Evolutionary conservation across 1,140 invertebrate species (phyloP), one percentile per base, ranked within the genome.

Genomic region (Tetramorium parvispinum): DNA sequence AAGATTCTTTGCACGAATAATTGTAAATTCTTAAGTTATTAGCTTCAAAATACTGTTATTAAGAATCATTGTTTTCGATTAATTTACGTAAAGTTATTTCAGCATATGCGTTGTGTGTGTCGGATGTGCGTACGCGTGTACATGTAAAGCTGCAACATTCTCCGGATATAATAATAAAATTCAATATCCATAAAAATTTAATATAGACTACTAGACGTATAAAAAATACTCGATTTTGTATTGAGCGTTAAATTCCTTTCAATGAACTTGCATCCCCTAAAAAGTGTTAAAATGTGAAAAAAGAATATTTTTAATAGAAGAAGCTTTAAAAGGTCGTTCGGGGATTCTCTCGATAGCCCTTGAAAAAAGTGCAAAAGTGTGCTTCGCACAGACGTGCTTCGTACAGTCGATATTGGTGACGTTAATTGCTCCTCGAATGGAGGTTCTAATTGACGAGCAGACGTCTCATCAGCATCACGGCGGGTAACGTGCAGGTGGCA

Each of bases 361-460:
- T n/a, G 13, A 57, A 75, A 43, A 21, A 82, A 68, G 24, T 7
- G 7, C 7, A 83, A 68, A 88, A 82, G 78, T 87, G 24, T 24
- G 24, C 37, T 43, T 24, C 6, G 53, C 21, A 49, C 59, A 46
- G 40, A 85, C 66, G 61, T n/a, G n/a, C n/a, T n/a, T n/a, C n/a
- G n/a, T n/a, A 18, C 40, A 57, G 43, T 68, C 78, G 68, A 87
- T 89, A 87, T 78, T 51, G 51, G 37, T 51, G 81, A 61, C 76
- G 13, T 37, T 91, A 91, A 91, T 91, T 91, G 87, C 76, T 55
- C 40, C 68, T 78, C 79, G 81, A 91, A 87, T 91, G 82, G 32
- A 32, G 79, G 85, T 70, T 89, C 73, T 88, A 91, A 91, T 91
- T 89, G 90, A 91, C 89, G 85, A 63, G 79, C 61, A 87, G 85